These are phyloP conservation scores for Stigmatopora argus DNA, from an alignment of 2,113 vertebrate genomes.

Conservation along the genomic window DNA sequence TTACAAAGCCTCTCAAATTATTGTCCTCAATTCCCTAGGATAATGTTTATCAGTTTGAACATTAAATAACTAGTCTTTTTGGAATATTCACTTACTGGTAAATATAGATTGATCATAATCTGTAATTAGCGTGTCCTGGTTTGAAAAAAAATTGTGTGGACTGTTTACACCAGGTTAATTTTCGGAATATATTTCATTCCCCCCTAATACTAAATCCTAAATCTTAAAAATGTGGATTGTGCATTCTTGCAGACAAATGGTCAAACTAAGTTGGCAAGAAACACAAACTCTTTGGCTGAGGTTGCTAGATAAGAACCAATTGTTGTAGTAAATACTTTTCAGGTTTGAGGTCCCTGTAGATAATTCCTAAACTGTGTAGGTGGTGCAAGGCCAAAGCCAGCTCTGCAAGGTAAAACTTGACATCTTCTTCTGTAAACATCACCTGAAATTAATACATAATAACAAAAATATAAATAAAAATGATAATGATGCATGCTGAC, in stretches of 20 bases:
- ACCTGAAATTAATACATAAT: slow-evolving; percentile 70
- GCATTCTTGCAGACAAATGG: background rate
- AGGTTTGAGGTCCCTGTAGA: slow-evolving; percentile 98
- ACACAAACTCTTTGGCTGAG: background rate
- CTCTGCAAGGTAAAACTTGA: slow-evolving; percentile 98
- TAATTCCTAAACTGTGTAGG: slow-evolving; percentile 96
- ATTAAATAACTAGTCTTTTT: too few relatives aligned
- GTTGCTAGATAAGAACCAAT: background rate
- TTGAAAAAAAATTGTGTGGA: too few relatives aligned
- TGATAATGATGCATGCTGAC: too few relatives aligned
- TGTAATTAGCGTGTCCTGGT: too few relatives aligned
- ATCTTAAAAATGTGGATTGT: background rate
- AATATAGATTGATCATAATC: too few relatives aligned
- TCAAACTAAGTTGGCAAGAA: background rate
- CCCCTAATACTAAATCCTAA: background rate
- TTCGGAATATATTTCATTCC: background rate
- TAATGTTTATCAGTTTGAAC: too few relatives aligned
- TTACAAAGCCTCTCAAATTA: too few relatives aligned
- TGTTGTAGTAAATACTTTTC: slow-evolving; percentile 81
- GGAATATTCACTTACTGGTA: too few relatives aligned
- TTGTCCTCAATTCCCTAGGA: too few relatives aligned
- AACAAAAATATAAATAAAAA: slow-evolving; percentile 3
- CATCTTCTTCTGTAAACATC: slow-evolving; percentile 99
- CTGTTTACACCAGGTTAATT: background rate
- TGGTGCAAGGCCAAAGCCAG: slow-evolving; percentile 96